Evolutionary conservation across 2,888 invertebrate species (phyloP).

Genomic region (Steromphala cineraria): DNA sequence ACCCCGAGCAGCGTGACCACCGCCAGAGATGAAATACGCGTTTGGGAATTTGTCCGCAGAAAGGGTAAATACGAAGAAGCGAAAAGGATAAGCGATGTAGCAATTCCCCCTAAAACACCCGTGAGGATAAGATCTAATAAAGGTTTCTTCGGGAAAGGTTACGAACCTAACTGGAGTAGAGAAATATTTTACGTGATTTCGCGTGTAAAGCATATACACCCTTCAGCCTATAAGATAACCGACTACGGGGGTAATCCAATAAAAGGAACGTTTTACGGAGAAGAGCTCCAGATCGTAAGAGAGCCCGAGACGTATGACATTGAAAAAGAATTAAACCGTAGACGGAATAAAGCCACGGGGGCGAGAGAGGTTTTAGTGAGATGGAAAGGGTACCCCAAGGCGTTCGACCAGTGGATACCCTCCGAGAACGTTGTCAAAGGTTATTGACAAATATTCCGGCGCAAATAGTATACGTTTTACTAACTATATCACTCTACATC

Average conservation of each 20-base stretch:
- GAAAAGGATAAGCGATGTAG: no score
- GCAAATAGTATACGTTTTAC: no score
- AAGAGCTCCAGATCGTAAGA: neutral
- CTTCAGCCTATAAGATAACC: neutral
- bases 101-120: no score
- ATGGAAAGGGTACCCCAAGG: neutral
- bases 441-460: no score
- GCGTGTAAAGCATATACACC: neutral
- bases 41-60: no score
- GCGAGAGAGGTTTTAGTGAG: neutral
- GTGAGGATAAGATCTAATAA: no score
- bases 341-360: neutral
- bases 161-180: neutral
- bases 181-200: neutral
- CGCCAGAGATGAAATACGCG: no score
- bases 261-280: neutral
- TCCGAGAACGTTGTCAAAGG: neutral
- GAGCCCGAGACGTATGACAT: neutral
- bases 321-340: neutral
- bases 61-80: no score
- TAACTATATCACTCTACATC: no score
- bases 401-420: neutral
- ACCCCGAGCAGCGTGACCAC: no score
- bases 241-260: neutral
- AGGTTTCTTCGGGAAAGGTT: neutral